These are phyloP conservation scores for Epinephelus malabaricus DNA, from an alignment of 2,797 vertebrate species.

Conservation along the genomic window DNA sequence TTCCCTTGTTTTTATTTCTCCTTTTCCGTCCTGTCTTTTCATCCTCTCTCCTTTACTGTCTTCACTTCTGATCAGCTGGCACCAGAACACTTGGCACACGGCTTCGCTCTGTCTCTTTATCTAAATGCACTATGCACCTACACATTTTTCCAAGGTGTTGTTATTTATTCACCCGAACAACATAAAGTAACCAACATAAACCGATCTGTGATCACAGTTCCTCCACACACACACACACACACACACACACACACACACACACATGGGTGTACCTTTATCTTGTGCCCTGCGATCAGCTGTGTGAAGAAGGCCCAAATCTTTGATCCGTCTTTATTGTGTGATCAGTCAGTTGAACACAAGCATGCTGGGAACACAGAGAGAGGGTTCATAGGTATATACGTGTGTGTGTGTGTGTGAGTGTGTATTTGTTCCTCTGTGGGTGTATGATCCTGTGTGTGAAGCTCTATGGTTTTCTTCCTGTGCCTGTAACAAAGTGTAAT, in stretches of 20 bases:
- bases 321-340: constrained; percentile 52
- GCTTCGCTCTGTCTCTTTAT: constrained; percentile 14
- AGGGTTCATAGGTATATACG: not conserved
- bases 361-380: constrained; percentile 39
- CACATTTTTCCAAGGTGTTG: not conserved
- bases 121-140: not conserved
- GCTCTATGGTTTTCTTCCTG: constrained; percentile 17
- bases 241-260: constrained; percentile 23
- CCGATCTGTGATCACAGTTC: constrained; percentile 10
- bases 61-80: constrained; percentile 34
- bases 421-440: not conserved
- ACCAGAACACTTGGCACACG: not conserved
- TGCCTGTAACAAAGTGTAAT: no score
- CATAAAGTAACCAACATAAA: not conserved
- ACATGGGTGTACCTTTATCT: constrained; percentile 50
- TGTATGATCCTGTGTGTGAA: not conserved
- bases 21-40: not conserved
- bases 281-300: constrained; percentile 33
- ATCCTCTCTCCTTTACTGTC: constrained; percentile 6
- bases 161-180: not conserved
- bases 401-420: constrained; percentile 5
- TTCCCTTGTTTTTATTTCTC: not conserved
- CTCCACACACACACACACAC: constrained; percentile 1
- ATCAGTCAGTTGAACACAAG: constrained; percentile 43
- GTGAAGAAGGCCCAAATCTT: constrained; percentile 56